Evolutionary conservation across 2,888 invertebrate genomes (phyloP).

Genomic region (Melanophora roralis): DNA sequence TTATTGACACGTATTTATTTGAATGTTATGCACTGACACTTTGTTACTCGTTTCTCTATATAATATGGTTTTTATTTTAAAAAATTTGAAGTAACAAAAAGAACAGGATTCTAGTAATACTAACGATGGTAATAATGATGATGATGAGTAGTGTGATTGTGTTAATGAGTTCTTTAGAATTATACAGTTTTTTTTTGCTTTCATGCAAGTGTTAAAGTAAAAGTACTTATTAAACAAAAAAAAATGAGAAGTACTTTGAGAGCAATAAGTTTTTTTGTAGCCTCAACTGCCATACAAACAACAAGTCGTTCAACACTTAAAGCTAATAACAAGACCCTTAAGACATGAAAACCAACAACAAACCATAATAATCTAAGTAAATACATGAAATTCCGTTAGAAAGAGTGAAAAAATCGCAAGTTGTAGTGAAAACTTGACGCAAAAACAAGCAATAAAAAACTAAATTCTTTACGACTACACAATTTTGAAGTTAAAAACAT

Average conservation of each 20-base stretch:
- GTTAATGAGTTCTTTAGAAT: constrained; percentile 58
- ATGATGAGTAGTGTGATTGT: constrained; percentile 54
- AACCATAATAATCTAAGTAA: constrained; percentile 6
- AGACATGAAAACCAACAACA: constrained; percentile 23
- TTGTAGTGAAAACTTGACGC: constrained; percentile 8
- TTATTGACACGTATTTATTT: constrained; percentile 56
- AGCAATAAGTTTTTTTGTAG: neutral
- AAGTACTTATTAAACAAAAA: constrained; percentile 40
- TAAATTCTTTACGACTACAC: neutral
- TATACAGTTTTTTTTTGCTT: neutral
- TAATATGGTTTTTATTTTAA: too few species aligned
- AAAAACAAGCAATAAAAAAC: neutral
- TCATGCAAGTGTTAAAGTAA: constrained; percentile 22
- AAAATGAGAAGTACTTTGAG: constrained; percentile 28
- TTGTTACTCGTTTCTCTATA: too few species aligned
- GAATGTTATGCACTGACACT: constrained; percentile 16
- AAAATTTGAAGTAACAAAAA: neutral
- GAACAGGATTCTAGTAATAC: constrained; percentile 12
- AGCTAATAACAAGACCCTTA: constrained; percentile 51
- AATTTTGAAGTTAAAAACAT: constrained; percentile 31
- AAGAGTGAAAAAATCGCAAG: constrained; percentile 12
- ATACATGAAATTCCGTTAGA: neutral
- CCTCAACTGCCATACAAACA: constrained; percentile 18
- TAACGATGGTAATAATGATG: too few species aligned
- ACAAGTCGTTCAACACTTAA: constrained; percentile 52